These are phyloP conservation scores for Pseudococcus longispinus DNA, from an alignment of 2,888 invertebrate genomes.

Conservation along the genomic window DNA sequence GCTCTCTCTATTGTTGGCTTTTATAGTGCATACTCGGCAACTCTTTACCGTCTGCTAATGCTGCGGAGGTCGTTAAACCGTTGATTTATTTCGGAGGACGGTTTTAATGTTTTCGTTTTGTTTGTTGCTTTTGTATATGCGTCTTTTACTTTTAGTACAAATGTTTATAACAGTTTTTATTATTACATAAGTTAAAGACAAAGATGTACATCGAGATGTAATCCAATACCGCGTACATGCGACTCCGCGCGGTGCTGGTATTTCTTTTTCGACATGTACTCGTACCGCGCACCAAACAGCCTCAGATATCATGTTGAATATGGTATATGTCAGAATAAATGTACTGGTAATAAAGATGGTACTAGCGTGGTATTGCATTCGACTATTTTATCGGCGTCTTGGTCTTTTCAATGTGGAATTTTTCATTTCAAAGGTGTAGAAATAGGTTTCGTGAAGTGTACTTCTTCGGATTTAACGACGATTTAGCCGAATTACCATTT, in stretches of 20 bases:
- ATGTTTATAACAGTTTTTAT: constrained; percentile 35
- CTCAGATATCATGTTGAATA: not conserved
- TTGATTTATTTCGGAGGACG: constrained; percentile 35
- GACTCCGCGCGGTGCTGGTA: not conserved
- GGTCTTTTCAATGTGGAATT: not conserved
- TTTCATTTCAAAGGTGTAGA: not conserved
- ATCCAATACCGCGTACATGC: not conserved
- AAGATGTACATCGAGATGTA: constrained; percentile 19
- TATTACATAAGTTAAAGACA: constrained; percentile 29
- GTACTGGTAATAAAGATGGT: not conserved
- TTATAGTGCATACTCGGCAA: constrained; percentile 3
- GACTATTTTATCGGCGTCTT: not conserved
- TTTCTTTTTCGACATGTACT: not conserved
- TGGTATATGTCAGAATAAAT: not conserved
- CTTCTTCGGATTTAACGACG: not conserved
- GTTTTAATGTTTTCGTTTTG: constrained; percentile 32
- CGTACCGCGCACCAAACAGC: not conserved
- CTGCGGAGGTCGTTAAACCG: constrained; percentile 33
- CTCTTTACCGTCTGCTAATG: constrained; percentile 24
- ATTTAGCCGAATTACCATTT: not conserved
- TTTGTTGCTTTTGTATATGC: constrained; percentile 13
- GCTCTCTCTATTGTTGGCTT: constrained; percentile 27
- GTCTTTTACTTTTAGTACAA: constrained; percentile 30
- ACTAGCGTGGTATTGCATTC: not conserved
- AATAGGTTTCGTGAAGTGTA: not conserved